A percentile compares a stretch with the other conserved stretches of the same genome.
Evolutionary conservation across 1,140 invertebrate species (phyloP).

Genomic region (Achatina immaculata): DNA sequence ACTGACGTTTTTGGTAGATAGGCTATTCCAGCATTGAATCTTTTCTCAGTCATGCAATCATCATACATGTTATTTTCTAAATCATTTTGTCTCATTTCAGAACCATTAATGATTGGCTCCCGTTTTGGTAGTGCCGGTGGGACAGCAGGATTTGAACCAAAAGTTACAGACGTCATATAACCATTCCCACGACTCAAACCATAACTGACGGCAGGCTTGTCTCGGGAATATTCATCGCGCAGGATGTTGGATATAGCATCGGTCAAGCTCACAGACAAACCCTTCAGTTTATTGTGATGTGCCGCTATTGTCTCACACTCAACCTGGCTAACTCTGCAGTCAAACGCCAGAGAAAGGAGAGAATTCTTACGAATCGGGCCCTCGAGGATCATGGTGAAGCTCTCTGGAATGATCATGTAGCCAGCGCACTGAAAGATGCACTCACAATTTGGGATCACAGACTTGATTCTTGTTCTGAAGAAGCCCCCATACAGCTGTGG

Average conservation of each 20-base stretch:
- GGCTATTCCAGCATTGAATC: background rate
- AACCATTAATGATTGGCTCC: slow-evolving; percentile 8
- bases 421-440: slow-evolving; percentile 35
- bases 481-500: slow-evolving; percentile 43
- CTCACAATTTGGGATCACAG: slow-evolving; percentile 33
- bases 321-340: slow-evolving; percentile 31
- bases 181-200: background rate
- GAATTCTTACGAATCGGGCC: background rate
- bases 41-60: background rate
- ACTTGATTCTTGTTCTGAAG: slow-evolving; percentile 39
- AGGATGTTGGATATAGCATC: slow-evolving; percentile 19
- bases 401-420: slow-evolving; percentile 17
- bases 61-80: background rate
- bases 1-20: background rate
- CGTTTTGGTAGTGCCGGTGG: slow-evolving; percentile 28
- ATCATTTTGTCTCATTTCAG: background rate
- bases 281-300: slow-evolving; percentile 38
- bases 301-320: slow-evolving; percentile 31
- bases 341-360: slow-evolving; percentile 39
- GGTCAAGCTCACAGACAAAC: background rate
- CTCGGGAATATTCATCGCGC: background rate
- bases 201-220: background rate
- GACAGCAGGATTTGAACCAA: background rate
- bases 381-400: slow-evolving; percentile 1
- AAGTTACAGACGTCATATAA: background rate